phyloP scores from a whole-genome alignment of 2,888 invertebrate genomes.

The Drosophila kokeensis region DNA sequence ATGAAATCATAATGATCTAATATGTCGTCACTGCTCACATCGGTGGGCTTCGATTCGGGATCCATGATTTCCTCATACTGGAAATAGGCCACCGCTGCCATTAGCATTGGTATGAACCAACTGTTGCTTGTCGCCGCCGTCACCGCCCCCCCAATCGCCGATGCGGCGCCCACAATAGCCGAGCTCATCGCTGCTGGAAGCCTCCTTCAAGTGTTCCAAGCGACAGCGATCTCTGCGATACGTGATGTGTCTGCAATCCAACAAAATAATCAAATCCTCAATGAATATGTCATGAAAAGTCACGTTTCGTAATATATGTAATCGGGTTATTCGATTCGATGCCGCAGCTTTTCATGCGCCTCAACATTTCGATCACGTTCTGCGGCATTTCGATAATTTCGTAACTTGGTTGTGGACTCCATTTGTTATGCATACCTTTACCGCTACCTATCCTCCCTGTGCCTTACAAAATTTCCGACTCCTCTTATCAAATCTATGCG shows the following conservation, averaged over 20 bases:
- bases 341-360: conserved; percentile 51
- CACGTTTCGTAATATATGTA: conserved; percentile 52
- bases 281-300: conserved; percentile 42
- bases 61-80: conserved; percentile 94
- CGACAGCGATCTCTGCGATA: conserved; percentile 18
- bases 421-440: conserved; percentile 40
- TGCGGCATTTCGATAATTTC: conserved; percentile 45
- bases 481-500: conserved; percentile 29
- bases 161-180: conserved; percentile 88
- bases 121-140: conserved; percentile 89
- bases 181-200: conserved; percentile 87
- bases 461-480: conserved; percentile 30
- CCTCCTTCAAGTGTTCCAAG: conserved; percentile 9
- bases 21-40: conserved; percentile 88
- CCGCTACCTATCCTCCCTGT: not conserved
- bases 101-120: conserved; percentile 93
- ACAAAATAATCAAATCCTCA: conserved; percentile 13
- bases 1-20: conserved; percentile 92
- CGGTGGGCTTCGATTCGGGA: conserved; percentile 92
- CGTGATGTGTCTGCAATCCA: conserved; percentile 56
- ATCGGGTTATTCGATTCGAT: conserved; percentile 51
- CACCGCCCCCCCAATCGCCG: conserved; percentile 89
- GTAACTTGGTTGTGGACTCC: conserved; percentile 48
- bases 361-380: conserved; percentile 66
- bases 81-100: conserved; percentile 94